phyloP scores from a whole-genome alignment of 2,113 vertebrate species.

The Toxostoma redivivum region DNA sequence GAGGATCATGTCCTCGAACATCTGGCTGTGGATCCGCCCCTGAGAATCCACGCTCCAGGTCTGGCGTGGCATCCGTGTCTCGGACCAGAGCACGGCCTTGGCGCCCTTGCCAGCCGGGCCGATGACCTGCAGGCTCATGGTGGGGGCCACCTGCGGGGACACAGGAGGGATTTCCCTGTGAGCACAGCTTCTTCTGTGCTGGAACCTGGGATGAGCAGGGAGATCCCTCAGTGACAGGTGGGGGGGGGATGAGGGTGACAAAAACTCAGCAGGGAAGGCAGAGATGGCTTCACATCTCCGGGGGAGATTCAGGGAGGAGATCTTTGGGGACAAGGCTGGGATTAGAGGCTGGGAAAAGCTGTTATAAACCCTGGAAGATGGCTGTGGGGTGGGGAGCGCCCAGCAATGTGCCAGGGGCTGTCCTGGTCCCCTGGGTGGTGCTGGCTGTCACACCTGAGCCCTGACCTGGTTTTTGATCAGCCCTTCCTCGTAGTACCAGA shows the following conservation, averaged over 20 bases:
- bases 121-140: slow-evolving; percentile 92
- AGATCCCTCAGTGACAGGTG: neutral
- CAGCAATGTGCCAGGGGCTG: neutral
- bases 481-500: slow-evolving; percentile 93
- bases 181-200: neutral
- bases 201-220: neutral
- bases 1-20: slow-evolving; percentile 83
- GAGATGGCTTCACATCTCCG: neutral
- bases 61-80: slow-evolving; percentile 84
- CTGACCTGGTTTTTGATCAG: slow-evolving; percentile 91
- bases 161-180: neutral
- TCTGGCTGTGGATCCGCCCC: slow-evolving; percentile 82
- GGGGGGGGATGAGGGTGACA: too few species aligned
- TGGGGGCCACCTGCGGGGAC: slow-evolving; percentile 74
- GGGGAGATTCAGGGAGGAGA: neutral
- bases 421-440: rapidly evolving
- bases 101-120: slow-evolving; percentile 77
- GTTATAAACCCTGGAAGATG: neutral
- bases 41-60: slow-evolving; percentile 79
- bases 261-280: neutral
- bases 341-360: neutral
- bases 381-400: neutral
- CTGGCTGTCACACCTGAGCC: neutral
- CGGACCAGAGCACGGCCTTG: slow-evolving; percentile 89
- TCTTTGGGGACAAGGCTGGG: neutral